These are phyloP conservation scores for Telenomus remus DNA, from an alignment of 1,140 invertebrate species.

Conservation along the genomic window DNA sequence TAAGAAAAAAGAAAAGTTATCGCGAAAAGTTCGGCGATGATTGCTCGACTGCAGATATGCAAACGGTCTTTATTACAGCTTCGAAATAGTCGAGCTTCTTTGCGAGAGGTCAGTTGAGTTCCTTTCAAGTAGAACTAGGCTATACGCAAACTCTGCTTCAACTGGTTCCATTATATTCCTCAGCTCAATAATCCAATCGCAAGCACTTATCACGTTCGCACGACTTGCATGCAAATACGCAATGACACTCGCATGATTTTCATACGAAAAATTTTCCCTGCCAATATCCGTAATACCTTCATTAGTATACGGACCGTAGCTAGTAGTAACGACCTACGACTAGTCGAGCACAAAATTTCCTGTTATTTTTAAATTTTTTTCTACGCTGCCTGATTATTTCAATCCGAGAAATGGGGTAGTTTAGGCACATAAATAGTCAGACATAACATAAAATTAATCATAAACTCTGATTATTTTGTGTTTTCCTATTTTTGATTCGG, in stretches of 20 bases:
- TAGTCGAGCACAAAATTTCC: too few relatives aligned
- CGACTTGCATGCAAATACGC: constrained; percentile 14
- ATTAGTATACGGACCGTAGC: too few relatives aligned
- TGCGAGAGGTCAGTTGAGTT: constrained; percentile 23
- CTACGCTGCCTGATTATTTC: too few relatives aligned
- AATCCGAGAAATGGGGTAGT: too few relatives aligned
- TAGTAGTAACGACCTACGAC: too few relatives aligned
- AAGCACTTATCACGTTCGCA: constrained; percentile 31
- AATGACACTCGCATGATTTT: constrained; percentile 6
- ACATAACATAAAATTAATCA: too few relatives aligned
- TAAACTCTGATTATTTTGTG: too few relatives aligned
- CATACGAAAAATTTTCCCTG: too few relatives aligned
- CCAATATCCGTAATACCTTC: too few relatives aligned
- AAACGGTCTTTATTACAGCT: constrained; percentile 32
- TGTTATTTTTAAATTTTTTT: too few relatives aligned
- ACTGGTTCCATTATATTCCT: constrained; percentile 25
- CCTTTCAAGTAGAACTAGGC: constrained; percentile 15
- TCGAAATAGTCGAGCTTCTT: constrained; percentile 29
- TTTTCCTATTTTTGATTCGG: too few relatives aligned
- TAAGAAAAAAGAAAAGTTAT: constrained; percentile 15
- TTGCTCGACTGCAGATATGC: constrained; percentile 27
- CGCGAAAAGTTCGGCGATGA: constrained; percentile 17
- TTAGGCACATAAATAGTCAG: too few relatives aligned
- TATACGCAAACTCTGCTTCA: constrained; percentile 36
- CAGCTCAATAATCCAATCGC: constrained; percentile 40